phyloP scores from a whole-genome alignment of 2,797 vertebrate genomes.

The Orestias chungarensis region DNA sequence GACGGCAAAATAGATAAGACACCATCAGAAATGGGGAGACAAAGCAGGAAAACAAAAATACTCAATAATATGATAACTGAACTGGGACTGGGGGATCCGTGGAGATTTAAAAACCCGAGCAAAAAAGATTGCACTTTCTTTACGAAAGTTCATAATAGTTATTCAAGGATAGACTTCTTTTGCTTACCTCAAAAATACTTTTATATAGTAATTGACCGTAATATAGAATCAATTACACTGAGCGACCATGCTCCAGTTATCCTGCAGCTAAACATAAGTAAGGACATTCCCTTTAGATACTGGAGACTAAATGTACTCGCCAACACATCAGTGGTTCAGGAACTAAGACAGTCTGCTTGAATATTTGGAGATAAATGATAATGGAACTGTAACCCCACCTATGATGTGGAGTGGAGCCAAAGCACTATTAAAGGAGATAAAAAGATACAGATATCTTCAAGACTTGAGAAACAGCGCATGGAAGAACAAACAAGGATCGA shows the following conservation, averaged over 20 bases:
- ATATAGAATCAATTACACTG: background rate
- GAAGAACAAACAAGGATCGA: background rate
- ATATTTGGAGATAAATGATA: conserved; percentile 10
- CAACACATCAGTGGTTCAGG: background rate
- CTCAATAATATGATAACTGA: background rate
- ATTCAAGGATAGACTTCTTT: background rate
- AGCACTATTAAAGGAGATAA: background rate
- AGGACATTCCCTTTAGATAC: background rate
- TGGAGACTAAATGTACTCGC: conserved; percentile 4
- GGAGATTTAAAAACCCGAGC: background rate
- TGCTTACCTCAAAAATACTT: background rate
- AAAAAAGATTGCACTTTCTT: background rate
- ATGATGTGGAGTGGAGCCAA: background rate
- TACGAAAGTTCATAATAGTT: background rate
- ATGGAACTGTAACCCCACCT: background rate
- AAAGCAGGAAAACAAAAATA: background rate
- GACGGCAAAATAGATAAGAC: background rate
- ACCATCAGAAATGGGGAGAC: background rate
- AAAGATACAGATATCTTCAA: background rate
- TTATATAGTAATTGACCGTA: background rate
- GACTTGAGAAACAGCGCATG: too few relatives aligned
- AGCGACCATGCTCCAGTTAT: background rate
- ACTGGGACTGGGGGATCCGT: background rate
- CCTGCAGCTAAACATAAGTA: background rate
- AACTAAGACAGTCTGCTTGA: background rate